phyloP scores from a whole-genome alignment of 2,888 invertebrate genomes.

The Eupithecia vulgata region DNA sequence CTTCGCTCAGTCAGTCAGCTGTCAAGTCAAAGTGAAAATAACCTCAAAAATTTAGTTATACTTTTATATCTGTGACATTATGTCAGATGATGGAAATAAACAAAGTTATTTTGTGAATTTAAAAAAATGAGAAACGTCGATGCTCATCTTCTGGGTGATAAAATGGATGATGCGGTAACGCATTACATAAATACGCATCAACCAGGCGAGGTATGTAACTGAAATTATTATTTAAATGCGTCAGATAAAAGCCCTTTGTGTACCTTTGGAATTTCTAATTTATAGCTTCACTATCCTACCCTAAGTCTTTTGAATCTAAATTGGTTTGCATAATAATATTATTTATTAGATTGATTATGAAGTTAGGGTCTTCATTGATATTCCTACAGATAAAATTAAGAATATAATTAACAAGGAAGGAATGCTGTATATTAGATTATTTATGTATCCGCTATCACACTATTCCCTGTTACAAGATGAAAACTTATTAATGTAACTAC shows the following conservation, averaged over 20 bases:
- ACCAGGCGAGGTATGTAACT: slow-evolving; percentile 62
- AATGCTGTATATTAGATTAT: background rate
- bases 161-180: slow-evolving; percentile 77
- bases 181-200: slow-evolving; percentile 77
- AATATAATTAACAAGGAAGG: background rate
- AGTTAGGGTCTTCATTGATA: background rate
- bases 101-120: slow-evolving; percentile 40
- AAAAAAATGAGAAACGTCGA: slow-evolving; percentile 67
- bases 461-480: too few relatives aligned
- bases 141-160: slow-evolving; percentile 64
- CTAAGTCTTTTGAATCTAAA: background rate
- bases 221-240: slow-evolving; percentile 8
- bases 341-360: background rate
- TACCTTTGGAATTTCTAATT: background rate
- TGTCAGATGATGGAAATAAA: slow-evolving; percentile 42
- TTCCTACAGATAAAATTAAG: background rate
- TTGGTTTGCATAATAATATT: background rate
- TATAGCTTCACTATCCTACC: background rate
- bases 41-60: slow-evolving; percentile 43
- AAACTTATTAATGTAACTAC: too few relatives aligned
- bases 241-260: slow-evolving; percentile 24
- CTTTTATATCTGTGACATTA: too few relatives aligned
- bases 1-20: slow-evolving; percentile 44
- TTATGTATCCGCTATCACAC: background rate
- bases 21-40: slow-evolving; percentile 47